These are phyloP conservation scores for Aphaenogaster floridana DNA, from an alignment of 1,140 invertebrate species.

Conservation along the genomic window DNA sequence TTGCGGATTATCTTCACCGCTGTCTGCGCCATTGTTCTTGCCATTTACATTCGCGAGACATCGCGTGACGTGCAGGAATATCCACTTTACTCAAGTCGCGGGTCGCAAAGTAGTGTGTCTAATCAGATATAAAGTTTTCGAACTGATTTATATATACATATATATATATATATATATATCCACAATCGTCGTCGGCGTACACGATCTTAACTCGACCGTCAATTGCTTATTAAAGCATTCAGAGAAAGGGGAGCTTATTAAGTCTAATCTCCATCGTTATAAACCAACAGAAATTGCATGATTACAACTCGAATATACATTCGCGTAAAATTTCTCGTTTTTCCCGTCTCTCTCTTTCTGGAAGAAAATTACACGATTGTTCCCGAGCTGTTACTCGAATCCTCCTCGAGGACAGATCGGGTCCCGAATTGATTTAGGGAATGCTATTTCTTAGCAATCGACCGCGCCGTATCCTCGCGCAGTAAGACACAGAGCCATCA, in stretches of 20 bases:
- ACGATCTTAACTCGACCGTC: slow-evolving; percentile 10
- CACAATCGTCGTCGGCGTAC: background rate
- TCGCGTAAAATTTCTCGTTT: background rate
- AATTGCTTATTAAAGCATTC: slow-evolving; percentile 39
- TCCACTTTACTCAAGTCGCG: slow-evolving; percentile 26
- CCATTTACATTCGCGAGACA: slow-evolving; percentile 37
- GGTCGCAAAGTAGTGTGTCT: slow-evolving; percentile 2
- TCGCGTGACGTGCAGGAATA: slow-evolving; percentile 37
- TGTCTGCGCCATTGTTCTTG: slow-evolving; percentile 32
- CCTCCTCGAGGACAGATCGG: background rate
- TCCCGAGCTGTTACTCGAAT: background rate
- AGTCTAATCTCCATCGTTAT: slow-evolving; percentile 20
- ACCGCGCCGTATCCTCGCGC: background rate
- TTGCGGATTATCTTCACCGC: slow-evolving; percentile 28
- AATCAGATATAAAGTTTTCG: slow-evolving; percentile 53
- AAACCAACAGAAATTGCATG: slow-evolving; percentile 4
- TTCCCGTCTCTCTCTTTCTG: background rate
- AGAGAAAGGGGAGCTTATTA: slow-evolving; percentile 29
- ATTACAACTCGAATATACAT: background rate
- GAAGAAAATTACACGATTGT: slow-evolving; percentile 17
- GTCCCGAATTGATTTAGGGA: background rate
- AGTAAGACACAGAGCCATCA: slow-evolving; percentile 15
- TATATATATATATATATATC: slow-evolving; percentile 10
- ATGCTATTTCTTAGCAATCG: background rate
- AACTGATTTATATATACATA: slow-evolving; percentile 30